Conservation (phyloP, 2,888 invertebrate species). For the Machimus atricapillus region DNA sequence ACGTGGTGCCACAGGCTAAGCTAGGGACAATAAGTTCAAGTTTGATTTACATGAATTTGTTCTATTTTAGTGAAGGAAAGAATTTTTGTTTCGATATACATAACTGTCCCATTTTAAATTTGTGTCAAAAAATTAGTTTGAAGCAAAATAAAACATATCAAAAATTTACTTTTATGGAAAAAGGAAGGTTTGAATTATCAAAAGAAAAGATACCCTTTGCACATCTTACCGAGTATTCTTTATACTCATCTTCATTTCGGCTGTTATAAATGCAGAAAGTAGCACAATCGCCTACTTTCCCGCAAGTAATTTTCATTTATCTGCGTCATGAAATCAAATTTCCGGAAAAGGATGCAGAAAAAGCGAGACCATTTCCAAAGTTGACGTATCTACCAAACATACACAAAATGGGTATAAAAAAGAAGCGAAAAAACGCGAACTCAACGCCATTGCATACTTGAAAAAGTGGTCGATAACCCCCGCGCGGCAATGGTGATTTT, state of each 20-base stretch:
- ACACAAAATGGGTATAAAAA: background rate
- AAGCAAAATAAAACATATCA: background rate
- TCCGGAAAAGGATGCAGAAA: constrained; percentile 8
- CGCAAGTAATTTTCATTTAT: background rate
- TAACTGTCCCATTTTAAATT: too few species aligned
- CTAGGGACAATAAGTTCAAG: too few species aligned
- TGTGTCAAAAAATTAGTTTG: too few species aligned
- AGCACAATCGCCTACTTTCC: background rate
- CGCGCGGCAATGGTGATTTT: background rate
- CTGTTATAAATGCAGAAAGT: background rate
- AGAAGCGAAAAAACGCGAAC: background rate
- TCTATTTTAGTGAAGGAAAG: too few species aligned
- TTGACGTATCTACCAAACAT: background rate
- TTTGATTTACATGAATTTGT: too few species aligned
- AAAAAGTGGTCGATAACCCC: constrained; percentile 8
- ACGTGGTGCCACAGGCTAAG: too few species aligned
- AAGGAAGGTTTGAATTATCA: background rate
- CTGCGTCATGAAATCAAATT: constrained; percentile 3
- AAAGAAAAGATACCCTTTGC: background rate
- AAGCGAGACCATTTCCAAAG: background rate
- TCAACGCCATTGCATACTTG: background rate
- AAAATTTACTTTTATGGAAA: background rate
- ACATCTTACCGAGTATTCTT: background rate
- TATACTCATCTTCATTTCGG: too few species aligned
- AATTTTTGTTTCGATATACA: too few species aligned